Conservation (phyloP, 2,888 invertebrate species). For the Bombyx huttoni region DNA sequence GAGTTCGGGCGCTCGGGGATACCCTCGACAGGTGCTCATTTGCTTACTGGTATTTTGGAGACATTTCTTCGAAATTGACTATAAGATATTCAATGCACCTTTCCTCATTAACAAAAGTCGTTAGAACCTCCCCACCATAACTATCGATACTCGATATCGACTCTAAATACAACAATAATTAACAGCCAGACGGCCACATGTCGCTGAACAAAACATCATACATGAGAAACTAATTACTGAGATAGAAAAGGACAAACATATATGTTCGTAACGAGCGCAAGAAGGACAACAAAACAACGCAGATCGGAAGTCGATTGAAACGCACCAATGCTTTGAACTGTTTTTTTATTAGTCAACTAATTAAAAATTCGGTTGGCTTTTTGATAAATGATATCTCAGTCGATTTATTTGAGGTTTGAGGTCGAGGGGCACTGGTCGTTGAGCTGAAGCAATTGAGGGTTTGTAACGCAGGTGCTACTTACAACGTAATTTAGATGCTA, state of each 20-base stretch:
- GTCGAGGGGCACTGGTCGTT: slow-evolving; percentile 19
- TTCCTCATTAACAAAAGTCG: slow-evolving; percentile 10
- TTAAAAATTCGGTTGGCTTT: slow-evolving; percentile 57
- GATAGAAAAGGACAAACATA: slow-evolving; percentile 23
- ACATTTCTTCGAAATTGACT: too few species aligned
- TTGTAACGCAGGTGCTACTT: background rate
- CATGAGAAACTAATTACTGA: slow-evolving; percentile 66
- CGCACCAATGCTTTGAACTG: slow-evolving; percentile 43
- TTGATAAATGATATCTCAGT: slow-evolving; percentile 53
- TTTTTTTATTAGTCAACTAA: slow-evolving; percentile 30
- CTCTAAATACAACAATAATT: slow-evolving; percentile 50
- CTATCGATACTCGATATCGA: slow-evolving; percentile 40
- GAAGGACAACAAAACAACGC: slow-evolving; percentile 18
- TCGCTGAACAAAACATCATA: slow-evolving; percentile 59
- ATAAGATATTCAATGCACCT: background rate
- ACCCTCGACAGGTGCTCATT: too few species aligned
- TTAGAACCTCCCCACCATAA: slow-evolving; percentile 15
- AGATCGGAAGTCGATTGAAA: slow-evolving; percentile 67
- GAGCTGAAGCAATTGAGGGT: background rate
- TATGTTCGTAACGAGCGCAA: slow-evolving; percentile 13
- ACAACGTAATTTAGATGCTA: background rate
- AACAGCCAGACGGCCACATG: slow-evolving; percentile 56
- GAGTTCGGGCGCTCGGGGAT: too few species aligned
- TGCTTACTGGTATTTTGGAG: too few species aligned
- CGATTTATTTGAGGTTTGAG: slow-evolving; percentile 41